A percentile compares a stretch with the other conserved stretches of the same genome.
These are phyloP conservation scores for Trogon surrucura DNA, from an alignment of 2,113 vertebrate genomes.

Conservation along the genomic window DNA sequence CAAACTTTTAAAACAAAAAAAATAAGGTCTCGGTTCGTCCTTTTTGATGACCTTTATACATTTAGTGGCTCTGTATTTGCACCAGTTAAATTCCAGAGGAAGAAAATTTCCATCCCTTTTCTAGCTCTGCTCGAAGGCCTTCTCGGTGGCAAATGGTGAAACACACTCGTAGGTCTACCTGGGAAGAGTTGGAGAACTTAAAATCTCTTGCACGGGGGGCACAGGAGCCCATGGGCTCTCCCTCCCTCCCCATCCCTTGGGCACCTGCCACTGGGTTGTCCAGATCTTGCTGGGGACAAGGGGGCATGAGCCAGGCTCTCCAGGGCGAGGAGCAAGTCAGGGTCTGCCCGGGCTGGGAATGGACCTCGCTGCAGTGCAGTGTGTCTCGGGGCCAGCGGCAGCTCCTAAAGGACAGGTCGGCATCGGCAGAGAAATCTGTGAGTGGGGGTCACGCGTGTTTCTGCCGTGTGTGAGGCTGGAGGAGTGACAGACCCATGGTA, in stretches of 20 bases:
- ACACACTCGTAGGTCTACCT: background rate
- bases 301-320: rapidly evolving
- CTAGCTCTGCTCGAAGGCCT: background rate
- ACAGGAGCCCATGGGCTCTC: background rate
- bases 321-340: background rate
- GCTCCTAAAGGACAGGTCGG: too few species aligned
- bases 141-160: background rate
- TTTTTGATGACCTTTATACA: background rate
- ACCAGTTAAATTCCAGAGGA: background rate
- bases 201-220: rapidly evolving
- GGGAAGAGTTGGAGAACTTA: background rate
- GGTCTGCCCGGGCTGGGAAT: background rate
- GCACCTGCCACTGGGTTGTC: too few species aligned
- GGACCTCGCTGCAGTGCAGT: background rate
- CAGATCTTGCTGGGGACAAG: background rate
- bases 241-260: rapidly evolving
- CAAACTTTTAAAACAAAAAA: slow-evolving; percentile 24
- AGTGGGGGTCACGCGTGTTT: rapidly evolving
- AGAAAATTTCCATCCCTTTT: background rate
- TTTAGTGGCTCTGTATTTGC: background rate
- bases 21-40: background rate
- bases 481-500: background rate
- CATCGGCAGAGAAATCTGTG: background rate
- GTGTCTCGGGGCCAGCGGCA: background rate
- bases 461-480: background rate